phyloP scores from a whole-genome alignment of 1,140 invertebrate genomes.

The Pogonomyrmex californicus region DNA sequence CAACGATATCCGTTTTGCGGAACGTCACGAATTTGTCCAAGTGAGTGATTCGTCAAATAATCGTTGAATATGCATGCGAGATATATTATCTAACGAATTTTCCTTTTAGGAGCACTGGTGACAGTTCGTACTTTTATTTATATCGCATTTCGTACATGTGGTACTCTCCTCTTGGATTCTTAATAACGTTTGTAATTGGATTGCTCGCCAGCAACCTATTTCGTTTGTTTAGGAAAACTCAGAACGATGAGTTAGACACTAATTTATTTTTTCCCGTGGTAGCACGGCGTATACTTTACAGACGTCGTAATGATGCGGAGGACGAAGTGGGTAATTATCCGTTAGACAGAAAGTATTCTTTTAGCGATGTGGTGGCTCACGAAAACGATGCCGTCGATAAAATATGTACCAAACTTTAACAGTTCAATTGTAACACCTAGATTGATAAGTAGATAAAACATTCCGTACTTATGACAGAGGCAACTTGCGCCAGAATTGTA shows the following conservation, averaged over 20 bases:
- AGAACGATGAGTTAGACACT: slow-evolving; percentile 84
- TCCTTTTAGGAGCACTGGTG: slow-evolving; percentile 67
- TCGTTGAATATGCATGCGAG: background rate
- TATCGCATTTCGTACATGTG: slow-evolving; percentile 96
- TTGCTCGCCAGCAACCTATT: slow-evolving; percentile 87
- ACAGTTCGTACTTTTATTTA: slow-evolving; percentile 81
- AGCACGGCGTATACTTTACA: slow-evolving; percentile 84
- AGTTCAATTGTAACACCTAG: background rate
- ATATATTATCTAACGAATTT: background rate
- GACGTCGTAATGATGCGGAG: background rate
- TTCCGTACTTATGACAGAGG: slow-evolving; percentile 22
- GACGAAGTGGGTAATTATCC: background rate
- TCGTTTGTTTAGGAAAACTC: slow-evolving; percentile 61
- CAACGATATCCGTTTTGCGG: slow-evolving; percentile 1
- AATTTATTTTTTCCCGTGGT: slow-evolving; percentile 90
- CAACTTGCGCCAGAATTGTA: background rate
- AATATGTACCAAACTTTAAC: slow-evolving; percentile 53
- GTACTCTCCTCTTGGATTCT: slow-evolving; percentile 91
- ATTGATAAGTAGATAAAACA: slow-evolving; percentile 43
- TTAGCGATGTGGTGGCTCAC: background rate
- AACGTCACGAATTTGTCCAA: background rate
- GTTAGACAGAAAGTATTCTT: slow-evolving; percentile 65
- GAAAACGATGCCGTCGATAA: background rate
- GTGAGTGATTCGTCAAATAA: slow-evolving; percentile 33
- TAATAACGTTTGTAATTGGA: slow-evolving; percentile 90